Base-by-base conservation (phyloP, 2,113 vertebrate species). In the Dinomys branickii region DNA sequence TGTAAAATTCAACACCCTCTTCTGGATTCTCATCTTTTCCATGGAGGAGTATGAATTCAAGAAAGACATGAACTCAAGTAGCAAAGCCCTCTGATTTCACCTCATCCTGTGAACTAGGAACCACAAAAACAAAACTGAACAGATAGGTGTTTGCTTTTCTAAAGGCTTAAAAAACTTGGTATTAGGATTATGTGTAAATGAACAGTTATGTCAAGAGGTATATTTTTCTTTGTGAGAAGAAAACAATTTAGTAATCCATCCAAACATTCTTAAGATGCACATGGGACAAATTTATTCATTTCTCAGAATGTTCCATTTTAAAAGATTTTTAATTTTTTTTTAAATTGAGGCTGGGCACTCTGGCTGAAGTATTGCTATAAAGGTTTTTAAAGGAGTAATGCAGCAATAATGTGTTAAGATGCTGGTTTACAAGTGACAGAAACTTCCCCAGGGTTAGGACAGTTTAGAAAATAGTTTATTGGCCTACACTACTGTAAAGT, bases 291-390 rank as follows among this genome's bases (percentile, higher is more conserved):
- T 41, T 87, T 77, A 73, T 35, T 84, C 50, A 90, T 82, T 73
- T 96, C 58, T 91, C 38, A 91, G 35, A 63, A 44, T 96, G 41
- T 96, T 91, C 44, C 35, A 58, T 78, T 96, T 96, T 38, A 95
- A 85, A 96, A 89, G 58, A 52, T 41, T 20, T 87, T 75, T 50
- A 22, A 63, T 88, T 87, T 52, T 94, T 67, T 94, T 75, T 75
- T 91, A 84, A 44, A 81, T 81, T n/a, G 38, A 87, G 8, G 5
- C 35, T 80, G 7, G 12, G 4, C n/a, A 44, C 30, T 87, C 56
- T 94, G 73, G 69, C 71, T 88, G 33, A 94, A 90, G 50, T 88
- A 93, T 73, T 87, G 83, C 88, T 95, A 1, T 89, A 91, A 95
- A 80, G 8, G 47, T 13, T 80, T 82, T 96, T 58, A 94, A 89